These are phyloP conservation scores for Pygoscelis antarcticus DNA, from an alignment of 2,113 vertebrate genomes.

Conservation along the genomic window DNA sequence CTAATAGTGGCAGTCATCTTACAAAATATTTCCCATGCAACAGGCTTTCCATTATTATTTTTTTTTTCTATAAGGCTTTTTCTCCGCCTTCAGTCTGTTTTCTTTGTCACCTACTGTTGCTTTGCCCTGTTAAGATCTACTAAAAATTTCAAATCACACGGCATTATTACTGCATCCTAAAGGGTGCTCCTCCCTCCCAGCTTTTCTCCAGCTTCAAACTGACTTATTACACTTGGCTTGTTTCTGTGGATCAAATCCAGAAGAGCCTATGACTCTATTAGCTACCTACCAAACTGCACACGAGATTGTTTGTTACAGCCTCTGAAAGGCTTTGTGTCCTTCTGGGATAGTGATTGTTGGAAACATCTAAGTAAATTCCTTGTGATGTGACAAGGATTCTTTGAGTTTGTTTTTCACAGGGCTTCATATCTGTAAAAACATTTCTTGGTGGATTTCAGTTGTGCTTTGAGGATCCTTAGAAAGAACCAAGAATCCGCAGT, in stretches of 20 bases:
- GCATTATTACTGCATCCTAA: conserved; percentile 36
- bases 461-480: not conserved
- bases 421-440: not conserved
- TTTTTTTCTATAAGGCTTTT: not conserved
- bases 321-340: conserved; percentile 6
- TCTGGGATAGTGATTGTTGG: not conserved
- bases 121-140: conserved; percentile 51
- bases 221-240: conserved; percentile 61
- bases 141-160: conserved; percentile 42
- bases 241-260: conserved; percentile 21
- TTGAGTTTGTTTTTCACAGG: not conserved
- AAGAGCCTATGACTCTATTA: not conserved
- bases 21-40: conserved; percentile 60
- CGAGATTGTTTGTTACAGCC: not conserved
- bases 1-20: conserved; percentile 50
- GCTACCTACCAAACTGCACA: conserved; percentile 18
- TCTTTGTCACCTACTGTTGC: conserved; percentile 58
- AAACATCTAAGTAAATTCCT: not conserved
- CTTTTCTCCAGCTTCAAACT: conserved; percentile 31
- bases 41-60: conserved; percentile 4
- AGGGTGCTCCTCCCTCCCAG: conserved; percentile 34
- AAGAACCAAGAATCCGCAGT: not conserved
- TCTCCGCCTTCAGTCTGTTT: conserved; percentile 25
- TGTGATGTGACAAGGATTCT: not conserved
- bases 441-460: not conserved